Evolutionary conservation across 23 tunicate genomes (phyloP), one percentile per base, ranked within the genome.

Genomic region (Clavelina lepadiformis): DNA sequence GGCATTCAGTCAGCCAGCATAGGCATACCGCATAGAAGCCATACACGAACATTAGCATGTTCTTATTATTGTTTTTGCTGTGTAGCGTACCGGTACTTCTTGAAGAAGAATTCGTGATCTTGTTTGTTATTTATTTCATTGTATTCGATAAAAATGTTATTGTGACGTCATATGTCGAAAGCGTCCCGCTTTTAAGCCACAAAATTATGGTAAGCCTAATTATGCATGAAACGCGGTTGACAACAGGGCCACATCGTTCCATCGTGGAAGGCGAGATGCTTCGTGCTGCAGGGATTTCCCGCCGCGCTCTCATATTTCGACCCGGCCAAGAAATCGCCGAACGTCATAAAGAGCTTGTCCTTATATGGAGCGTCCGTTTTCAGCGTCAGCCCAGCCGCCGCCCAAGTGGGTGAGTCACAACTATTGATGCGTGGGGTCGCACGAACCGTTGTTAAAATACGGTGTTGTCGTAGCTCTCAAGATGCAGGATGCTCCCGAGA

Each of bases 361-460:
- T 82, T 83, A 28, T 77, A 67, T 30, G 91, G 91, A 33, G 91
- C 91, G 15, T 47, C 82, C 6, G 91, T 75, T 44, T 80, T 80
- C 29, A 6, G 72, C 5, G 86, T 80, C 20, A 72, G 60, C 25
- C 71, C 63, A 70, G 54, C 54, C 19, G 86, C 78, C 2, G 86
- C 86, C 5, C 70, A 80, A 71, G 77, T 52, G 28, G 86, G 86
- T 71, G 71, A 61, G 67, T 41, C 15, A 15, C 49, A n/a, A n/a
- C n/a, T n/a, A n/a, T n/a, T n/a, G n/a, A n/a, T n/a, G n/a, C n/a
- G n/a, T n/a, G n/a, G 18, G 22, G 20, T 54, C 19, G 7, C 60
- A 7, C 22, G 18, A 13, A 18, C 61, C 27, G 61, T 22, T 18
- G 23, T 0, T 20, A 55, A 26, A 15, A 15, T 19, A n/a, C 26